A percentile compares a stretch with the other conserved stretches of the same genome.
These are phyloP conservation scores for Graptemys geographica DNA, from an alignment of 2,797 vertebrate species.

Conservation along the genomic window DNA sequence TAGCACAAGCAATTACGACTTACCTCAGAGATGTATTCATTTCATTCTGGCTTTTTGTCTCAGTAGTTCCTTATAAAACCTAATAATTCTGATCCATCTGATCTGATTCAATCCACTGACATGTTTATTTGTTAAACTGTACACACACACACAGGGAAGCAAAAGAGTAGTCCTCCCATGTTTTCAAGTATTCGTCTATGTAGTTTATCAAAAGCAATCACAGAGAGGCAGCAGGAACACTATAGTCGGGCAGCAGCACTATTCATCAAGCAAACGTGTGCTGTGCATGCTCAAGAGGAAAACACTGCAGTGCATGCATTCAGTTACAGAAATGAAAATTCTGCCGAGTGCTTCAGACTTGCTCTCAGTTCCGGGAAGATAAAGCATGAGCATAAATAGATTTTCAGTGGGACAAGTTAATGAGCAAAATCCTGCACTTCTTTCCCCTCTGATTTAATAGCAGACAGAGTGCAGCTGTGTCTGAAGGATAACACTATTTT, in stretches of 20 bases:
- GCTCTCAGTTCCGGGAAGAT: neutral
- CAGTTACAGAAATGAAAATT: slow-evolving; percentile 17
- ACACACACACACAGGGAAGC: neutral
- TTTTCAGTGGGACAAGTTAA: neutral
- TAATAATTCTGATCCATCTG: neutral
- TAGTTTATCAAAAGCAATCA: neutral
- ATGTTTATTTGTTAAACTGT: neutral
- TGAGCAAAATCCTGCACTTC: neutral
- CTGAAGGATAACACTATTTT: neutral
- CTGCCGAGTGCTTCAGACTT: slow-evolving; percentile 2
- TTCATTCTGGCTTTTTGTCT: neutral
- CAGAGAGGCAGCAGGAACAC: neutral
- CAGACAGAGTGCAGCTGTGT: neutral
- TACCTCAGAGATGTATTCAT: neutral
- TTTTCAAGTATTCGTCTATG: accelerated
- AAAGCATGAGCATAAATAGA: neutral
- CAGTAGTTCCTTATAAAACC: neutral
- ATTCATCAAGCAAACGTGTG: neutral
- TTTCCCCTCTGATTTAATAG: neutral
- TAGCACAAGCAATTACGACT: neutral
- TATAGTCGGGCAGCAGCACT: neutral
- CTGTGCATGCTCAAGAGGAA: neutral
- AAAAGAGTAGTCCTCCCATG: neutral
- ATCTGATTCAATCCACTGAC: neutral
- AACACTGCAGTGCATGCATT: accelerated